These are phyloP conservation scores for Gortyna flavago DNA, from an alignment of 2,888 invertebrate species.

Conservation along the genomic window DNA sequence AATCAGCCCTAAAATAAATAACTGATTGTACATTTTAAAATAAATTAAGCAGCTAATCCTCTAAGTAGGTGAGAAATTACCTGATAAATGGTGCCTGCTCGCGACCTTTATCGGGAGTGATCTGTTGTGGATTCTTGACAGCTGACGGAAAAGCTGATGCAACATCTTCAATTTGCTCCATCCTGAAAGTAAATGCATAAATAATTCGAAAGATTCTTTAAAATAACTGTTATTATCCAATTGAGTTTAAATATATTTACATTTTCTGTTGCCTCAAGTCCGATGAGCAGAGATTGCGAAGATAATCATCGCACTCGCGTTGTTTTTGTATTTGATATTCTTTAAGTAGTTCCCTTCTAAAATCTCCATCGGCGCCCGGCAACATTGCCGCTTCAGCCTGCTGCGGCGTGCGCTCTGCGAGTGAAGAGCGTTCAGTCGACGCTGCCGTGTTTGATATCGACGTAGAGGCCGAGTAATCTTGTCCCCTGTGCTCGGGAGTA, in stretches of 20 bases:
- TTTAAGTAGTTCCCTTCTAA: slow-evolving; percentile 93
- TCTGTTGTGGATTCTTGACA: slow-evolving; percentile 69
- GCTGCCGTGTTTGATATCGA: slow-evolving; percentile 92
- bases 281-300: slow-evolving; percentile 85
- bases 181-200: slow-evolving; percentile 74
- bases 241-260: slow-evolving; percentile 72
- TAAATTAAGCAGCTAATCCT: slow-evolving; percentile 2
- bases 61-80: slow-evolving; percentile 65
- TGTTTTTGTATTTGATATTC: slow-evolving; percentile 95
- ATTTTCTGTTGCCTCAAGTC: slow-evolving; percentile 82
- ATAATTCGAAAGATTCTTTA: slow-evolving; percentile 11
- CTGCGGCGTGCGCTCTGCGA: slow-evolving; percentile 78
- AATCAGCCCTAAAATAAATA: slow-evolving; percentile 12
- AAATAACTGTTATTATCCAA: slow-evolving; percentile 35
- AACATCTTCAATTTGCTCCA: slow-evolving; percentile 77
- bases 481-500: slow-evolving; percentile 92
- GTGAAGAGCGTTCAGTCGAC: slow-evolving; percentile 90
- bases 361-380: slow-evolving; percentile 80
- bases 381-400: slow-evolving; percentile 76
- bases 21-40: slow-evolving; percentile 4
- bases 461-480: slow-evolving; percentile 92
- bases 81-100: slow-evolving; percentile 72
- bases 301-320: slow-evolving; percentile 89
- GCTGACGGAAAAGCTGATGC: slow-evolving; percentile 73
- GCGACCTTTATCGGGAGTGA: slow-evolving; percentile 69